Base-by-base conservation (phyloP, 2,888 invertebrate genomes). In the Caenorhabditis sp. region DNA sequence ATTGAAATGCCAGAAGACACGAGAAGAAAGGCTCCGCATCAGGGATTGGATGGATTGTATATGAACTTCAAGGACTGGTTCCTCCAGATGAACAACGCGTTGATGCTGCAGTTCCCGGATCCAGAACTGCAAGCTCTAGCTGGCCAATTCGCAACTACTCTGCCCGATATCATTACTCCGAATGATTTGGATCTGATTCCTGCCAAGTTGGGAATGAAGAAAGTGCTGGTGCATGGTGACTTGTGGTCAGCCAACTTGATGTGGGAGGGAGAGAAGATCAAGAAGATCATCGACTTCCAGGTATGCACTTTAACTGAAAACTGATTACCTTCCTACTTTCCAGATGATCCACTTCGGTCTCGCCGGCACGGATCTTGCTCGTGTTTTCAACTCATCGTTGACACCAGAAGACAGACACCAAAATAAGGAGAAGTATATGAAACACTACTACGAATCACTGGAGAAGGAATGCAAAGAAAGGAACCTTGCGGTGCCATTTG, bases 231-330 rank as follows among this genome's bases (percentile, higher is more conserved):
- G 22, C 85, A 85, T 58, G 85, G 85, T 24, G 85, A 85, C 28
- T 47, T 85, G 58, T 85, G 83, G 85, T 61, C 85, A 8, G 78
- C 79, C 4, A 85, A 85, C 56, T 56, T 85, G 9, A 60, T 85
- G 35, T 83, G 79, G 81, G 68, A 78, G 9, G 56, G 32, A 2
- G 72, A 72, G 5, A 44, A 70, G n/a, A 32, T 82, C 20, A 61
- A 61, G 35, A 82, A 82, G 26, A 51, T 82, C 26, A 67, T 82
- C n/a, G 82, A 82, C 64, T 82, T 82, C 44, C 82, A 82, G 74
- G 80, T 80, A 58, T 13, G 13, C 13, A 40, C 4, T 6, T 6
- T 9, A 22, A 40, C 40, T 15, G 20, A 35, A 58, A 2, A 1
- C n/a, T 58, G 2, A 1, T 35, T 35, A 9, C 6, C 9, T 32